Evolutionary conservation across 2,113 vertebrate genomes (phyloP), one percentile per base, ranked within the genome.

Genomic region (Pomatorhinus ruficollis): DNA sequence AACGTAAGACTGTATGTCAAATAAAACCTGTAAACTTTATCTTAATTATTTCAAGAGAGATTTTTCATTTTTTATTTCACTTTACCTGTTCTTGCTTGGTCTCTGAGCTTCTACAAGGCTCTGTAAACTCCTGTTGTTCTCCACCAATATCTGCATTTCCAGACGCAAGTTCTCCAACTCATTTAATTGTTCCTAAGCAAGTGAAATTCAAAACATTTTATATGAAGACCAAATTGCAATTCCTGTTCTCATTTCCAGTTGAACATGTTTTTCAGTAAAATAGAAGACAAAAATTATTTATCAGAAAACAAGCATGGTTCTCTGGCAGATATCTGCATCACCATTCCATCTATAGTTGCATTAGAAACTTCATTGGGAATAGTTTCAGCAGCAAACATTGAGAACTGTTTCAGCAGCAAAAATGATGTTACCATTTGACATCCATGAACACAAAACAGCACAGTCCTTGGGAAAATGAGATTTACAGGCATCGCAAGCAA

Each of bases 141-240:
- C 98, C 81, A 98, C 94, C 77, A 99, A 87, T 64, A 86, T 60
- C 95, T 99, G 98, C 87, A 99, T 98, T 94, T 99, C 99, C 81
- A 98, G 80, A 35, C 95, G 98, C 24, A 98, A 95, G 47, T 97
- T 98, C 86, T 99, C 98, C 94, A 99, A 96, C 86, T 99, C 98
- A 90, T 76, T 97, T 68, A 99, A 93, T 90, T 99, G 99, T 21
- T 86, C 97, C 99, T 99, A 87, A 77, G 87, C 79, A 60, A 96
- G n/a, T 35, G 30, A 95, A 65, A 92, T 77, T 10, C 1, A 4
- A 76, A 63, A 92, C 10, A 40, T 63, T 47, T 40, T 45, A 79
- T 56, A 80, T 87, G 87, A 87, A 90, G 72, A 93, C 33, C 50
- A 77, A 49, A 65, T 12, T 30, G 27, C 11, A 91, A 25, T 33